Evolutionary conservation across 2,797 vertebrate species (phyloP), one percentile per base, ranked within the genome.

Genomic region (Balearica regulorum): DNA sequence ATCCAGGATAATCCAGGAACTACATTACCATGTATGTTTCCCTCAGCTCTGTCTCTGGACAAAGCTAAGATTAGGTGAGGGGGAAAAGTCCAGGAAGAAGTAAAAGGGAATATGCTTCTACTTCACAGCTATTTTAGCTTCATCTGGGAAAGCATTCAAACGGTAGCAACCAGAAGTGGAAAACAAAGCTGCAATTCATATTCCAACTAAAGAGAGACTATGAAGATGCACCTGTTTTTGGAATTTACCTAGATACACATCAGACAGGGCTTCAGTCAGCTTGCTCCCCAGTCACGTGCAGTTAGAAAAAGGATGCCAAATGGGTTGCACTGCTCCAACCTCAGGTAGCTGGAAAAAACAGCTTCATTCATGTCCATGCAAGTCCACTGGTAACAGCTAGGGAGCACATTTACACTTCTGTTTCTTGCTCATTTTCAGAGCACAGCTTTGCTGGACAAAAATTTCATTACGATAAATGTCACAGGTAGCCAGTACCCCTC

Each of bases 1-100:
- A 95, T 76, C 76, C 84, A 90, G 72, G 37, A 78, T 86, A 91
- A 89, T 48, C 76, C 82, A 87, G 60, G n/a, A 92, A 73, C 82
- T 77, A 66, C 58, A 73, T 84, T 86, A 87, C 44, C 43, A 70
- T 37, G 11, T 54, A 64, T 17, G 39, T 44, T 87, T 89, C 68
- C 41, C 65, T 94, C 62, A 73, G 43, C 49, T 77, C 39, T 65
- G 24, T 49, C 76, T 87, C 73, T 46, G 41, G 68, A 72, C n/a
- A 89, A 68, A 89, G 33, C 78, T 77, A 15, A 26, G 29, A 71
- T 14, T 9, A 2, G 41, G 17, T 26, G 21, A 0, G 1, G 4
- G 4, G 3, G 2, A 57, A 64, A 61, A 86, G 31, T 80, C 28
- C 25, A 31, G 13, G 18, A 78, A 61, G 26, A 70, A 70, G 3